Evolutionary conservation across 2,113 vertebrate species (phyloP).

Genomic region (Anas platyrhynchos): DNA sequence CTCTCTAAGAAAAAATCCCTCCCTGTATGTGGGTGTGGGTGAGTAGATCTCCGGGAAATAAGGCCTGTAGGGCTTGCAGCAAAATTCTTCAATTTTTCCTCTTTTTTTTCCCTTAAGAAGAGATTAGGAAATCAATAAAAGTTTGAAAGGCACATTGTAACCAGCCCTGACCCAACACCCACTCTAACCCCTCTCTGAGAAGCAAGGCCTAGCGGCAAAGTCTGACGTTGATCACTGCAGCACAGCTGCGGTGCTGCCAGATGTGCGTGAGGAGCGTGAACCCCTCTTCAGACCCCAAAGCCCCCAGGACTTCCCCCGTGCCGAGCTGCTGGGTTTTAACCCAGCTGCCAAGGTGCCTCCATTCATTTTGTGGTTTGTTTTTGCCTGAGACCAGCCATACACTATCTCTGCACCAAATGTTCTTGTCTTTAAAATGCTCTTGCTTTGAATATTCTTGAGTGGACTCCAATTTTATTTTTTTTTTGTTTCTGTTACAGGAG

Average conservation of each 20-base stretch:
- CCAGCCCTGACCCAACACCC: conserved; percentile 13
- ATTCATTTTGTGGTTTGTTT: neutral
- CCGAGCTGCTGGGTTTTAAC: too few relatives aligned
- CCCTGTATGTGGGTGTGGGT: neutral
- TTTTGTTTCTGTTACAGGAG: neutral
- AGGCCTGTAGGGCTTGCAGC: neutral
- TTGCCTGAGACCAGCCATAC: neutral
- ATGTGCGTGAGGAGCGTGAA: conserved; percentile 20
- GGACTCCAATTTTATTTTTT: too few relatives aligned
- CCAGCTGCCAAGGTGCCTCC: neutral
- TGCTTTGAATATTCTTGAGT: neutral
- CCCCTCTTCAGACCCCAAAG: neutral
- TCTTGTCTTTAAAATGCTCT: neutral
- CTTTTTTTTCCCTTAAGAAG: neutral
- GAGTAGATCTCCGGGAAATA: neutral
- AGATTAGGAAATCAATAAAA: conserved; percentile 12
- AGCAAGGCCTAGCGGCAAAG: neutral
- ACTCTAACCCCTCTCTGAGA: neutral
- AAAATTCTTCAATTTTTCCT: neutral
- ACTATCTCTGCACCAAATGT: neutral
- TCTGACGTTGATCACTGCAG: neutral
- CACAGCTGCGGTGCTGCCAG: conserved; percentile 51
- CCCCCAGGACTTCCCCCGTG: neutral
- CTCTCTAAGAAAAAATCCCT: neutral
- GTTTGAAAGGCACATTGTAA: conserved; percentile 11